Evolutionary conservation across 2,888 invertebrate genomes (phyloP).

Genomic region (Sarcophaga subvicina): DNA sequence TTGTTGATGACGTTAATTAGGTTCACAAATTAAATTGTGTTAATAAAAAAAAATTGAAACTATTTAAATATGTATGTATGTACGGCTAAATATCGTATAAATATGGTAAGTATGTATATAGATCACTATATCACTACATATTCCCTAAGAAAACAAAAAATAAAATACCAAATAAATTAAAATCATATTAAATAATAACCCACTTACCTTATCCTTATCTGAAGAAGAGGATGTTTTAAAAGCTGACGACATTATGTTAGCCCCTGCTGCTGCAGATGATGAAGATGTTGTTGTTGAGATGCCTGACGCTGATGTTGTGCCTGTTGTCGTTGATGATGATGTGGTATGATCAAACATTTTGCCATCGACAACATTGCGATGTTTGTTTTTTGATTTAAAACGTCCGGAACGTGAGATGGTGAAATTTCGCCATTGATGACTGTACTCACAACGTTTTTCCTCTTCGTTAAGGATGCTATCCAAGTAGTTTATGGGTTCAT

Average conservation of each 20-base stretch:
- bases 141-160: no score
- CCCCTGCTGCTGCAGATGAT: slow-evolving; percentile 28
- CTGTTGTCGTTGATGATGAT: slow-evolving; percentile 45
- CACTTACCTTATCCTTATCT: slow-evolving; percentile 68
- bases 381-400: slow-evolving; percentile 84
- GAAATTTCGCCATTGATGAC: slow-evolving; percentile 80
- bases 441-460: slow-evolving; percentile 79
- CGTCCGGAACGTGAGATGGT: slow-evolving; percentile 85
- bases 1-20: neutral
- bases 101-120: no score
- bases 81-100: no score
- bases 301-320: slow-evolving; percentile 35
- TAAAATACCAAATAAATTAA: no score
- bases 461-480: slow-evolving; percentile 80
- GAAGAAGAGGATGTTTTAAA: slow-evolving; percentile 57
- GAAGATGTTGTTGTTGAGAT: slow-evolving; percentile 41
- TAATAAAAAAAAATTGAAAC: no score
- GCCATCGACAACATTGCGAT: slow-evolving; percentile 83
- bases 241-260: slow-evolving; percentile 41
- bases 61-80: no score
- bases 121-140: no score
- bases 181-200: slow-evolving; percentile 21
- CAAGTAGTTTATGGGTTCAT: slow-evolving; percentile 79
- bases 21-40: neutral
- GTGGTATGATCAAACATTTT: slow-evolving; percentile 82